Evolutionary conservation across 2,797 vertebrate genomes (phyloP).

Genomic region (Eulemur mongoz): DNA sequence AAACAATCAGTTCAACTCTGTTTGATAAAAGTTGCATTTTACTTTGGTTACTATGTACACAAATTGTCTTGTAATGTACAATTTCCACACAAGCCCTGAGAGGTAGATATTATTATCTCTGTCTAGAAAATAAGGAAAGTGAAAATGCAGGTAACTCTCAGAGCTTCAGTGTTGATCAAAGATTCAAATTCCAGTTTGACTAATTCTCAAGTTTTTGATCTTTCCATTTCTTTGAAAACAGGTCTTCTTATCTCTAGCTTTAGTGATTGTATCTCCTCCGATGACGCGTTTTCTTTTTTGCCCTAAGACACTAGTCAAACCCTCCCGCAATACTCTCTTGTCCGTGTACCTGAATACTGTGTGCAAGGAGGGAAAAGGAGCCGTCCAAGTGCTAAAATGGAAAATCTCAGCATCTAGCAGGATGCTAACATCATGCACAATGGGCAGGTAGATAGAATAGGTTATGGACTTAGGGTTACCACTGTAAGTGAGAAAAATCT

Average conservation of each 20-base stretch:
- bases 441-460: neutral
- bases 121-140: neutral
- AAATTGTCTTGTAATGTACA: neutral
- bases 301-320: neutral
- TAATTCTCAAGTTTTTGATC: too few species aligned
- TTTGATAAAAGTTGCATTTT: neutral
- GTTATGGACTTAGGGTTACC: neutral
- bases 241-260: neutral
- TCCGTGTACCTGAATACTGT: neutral
- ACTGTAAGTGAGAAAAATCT: neutral
- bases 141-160: neutral
- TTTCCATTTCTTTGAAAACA: neutral
- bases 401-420: too few species aligned
- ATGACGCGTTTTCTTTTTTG: neutral
- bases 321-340: accelerated
- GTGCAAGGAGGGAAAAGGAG: neutral
- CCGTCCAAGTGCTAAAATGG: accelerated
- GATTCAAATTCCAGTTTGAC: too few species aligned
- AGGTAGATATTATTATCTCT: neutral
- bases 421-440: accelerated
- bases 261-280: neutral
- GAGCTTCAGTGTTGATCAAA: accelerated
- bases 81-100: neutral
- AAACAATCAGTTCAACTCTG: neutral
- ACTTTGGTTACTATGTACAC: neutral